Base-by-base conservation (phyloP, 2,888 invertebrate genomes). In the Amiota minor region DNA sequence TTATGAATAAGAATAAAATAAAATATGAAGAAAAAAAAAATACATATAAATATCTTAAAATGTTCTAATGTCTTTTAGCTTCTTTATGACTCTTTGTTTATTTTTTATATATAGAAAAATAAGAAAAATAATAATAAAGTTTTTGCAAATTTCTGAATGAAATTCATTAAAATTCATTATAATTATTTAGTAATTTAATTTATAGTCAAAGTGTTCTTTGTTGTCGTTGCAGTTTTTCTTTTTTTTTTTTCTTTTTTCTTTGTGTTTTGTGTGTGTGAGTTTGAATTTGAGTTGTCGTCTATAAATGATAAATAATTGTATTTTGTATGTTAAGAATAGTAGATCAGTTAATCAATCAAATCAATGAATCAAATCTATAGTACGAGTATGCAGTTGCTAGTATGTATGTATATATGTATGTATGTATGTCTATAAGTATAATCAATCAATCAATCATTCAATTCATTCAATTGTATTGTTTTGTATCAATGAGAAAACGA, bases 61-160 rank as follows among this genome's bases (percentile, higher is more conserved):
- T 81, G 80, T 79, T 72, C 85, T 87, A 35, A 86, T 86, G 86
- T 86, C 86, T 86, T 87, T 86, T 81, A 78, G 83, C 81, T 84
- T 85, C 83, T 68, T 11, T 68, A 78, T 77, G 68, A 49, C 67
- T 68, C 16, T 35, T n/a, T 35, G 9, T 46, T 16, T 14, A 65
- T 46, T 46, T 1, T 50, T 11, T 35, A 8, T 35, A 35, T 35
- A 35, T 6, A 35, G 6, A 6, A 35, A 35, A 59, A 59, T 9
- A 59, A 59, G 20, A 9, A 70, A 72, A 71, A 72, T 68, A 35
- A 61, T 35, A 70, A 18, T 64, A 64, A 70, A 16, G n/a, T 71
- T 70, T 50, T 59, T 59, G 11, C 12, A 9, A 50, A 50, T 50
- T 9, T 50, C 4, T 50, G 35, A 35, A 4, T 35, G 23, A 23